A percentile compares a stretch with the other conserved stretches of the same genome.
phyloP scores from a whole-genome alignment of 1,140 invertebrate genomes.

The Hyles vespertilio region DNA sequence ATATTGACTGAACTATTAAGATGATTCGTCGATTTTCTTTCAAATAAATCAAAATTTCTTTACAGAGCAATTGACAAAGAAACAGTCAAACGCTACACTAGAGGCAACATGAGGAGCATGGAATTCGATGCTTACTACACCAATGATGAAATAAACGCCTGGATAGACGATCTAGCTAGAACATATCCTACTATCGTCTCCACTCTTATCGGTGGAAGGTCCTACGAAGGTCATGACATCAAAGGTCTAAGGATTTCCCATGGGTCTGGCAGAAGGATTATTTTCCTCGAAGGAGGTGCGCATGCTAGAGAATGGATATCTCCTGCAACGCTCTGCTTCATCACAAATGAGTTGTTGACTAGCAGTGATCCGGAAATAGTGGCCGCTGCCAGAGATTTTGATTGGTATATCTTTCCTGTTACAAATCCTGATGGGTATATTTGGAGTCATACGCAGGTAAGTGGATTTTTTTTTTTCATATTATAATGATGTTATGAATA shows the following conservation, averaged over 20 bases:
- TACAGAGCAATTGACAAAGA: constrained; percentile 52
- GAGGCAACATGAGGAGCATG: constrained; percentile 39
- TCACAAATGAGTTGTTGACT: constrained; percentile 77
- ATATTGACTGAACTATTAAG: no score
- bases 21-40: no score
- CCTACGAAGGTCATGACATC: constrained; percentile 78
- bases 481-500: no score
- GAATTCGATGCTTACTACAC: constrained; percentile 75
- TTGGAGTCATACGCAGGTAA: constrained; percentile 74
- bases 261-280: constrained; percentile 63
- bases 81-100: constrained; percentile 33
- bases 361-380: constrained; percentile 63
- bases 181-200: constrained; percentile 65
- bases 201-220: constrained; percentile 70
- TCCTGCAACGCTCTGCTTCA: constrained; percentile 78
- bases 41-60: constrained; percentile 14
- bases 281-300: constrained; percentile 77
- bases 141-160: constrained; percentile 51
- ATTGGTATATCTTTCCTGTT: constrained; percentile 85
- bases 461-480: neutral
- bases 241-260: constrained; percentile 79
- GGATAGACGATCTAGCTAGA: constrained; percentile 67
- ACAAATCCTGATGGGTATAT: constrained; percentile 84
- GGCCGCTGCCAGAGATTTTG: constrained; percentile 76
- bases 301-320: constrained; percentile 84